Base-by-base conservation (phyloP, 2,797 vertebrate species). In the Acestrorhynchus altus region DNA sequence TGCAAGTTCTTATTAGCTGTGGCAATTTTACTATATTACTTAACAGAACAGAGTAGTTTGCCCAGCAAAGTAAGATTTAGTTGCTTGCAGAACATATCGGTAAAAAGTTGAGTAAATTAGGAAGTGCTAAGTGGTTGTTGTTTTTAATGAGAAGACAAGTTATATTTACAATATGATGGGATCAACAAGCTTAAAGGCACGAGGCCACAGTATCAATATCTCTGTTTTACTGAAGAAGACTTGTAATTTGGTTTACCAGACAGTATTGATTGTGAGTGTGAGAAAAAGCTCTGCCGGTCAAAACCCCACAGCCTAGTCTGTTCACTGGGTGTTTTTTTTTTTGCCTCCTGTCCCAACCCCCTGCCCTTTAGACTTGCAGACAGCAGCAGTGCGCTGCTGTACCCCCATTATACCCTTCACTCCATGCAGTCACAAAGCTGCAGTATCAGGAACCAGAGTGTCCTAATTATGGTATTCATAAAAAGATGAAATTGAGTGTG, bases 401-500 rank as follows among this genome's bases (percentile, higher is more conserved):
- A 20, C 24, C 60, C 57, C 47, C 22, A 16, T 60, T 54, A 81
- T 64, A 64, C 54, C 13, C 16, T 66, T 66, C 40, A 49, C 56
- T 46, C 18, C 22, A 78, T 42, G 87, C 87, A 64, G 87, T 16
- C 24, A 71, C 65, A 69, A 46, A 68, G 52, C 52, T 51, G 54
- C 87, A 81, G 89, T 72, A 83, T 86, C 89, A 92, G 92, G 91
- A 89, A 89, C 87, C 83, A 85, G 63, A 82, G 84, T 90, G 80
- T 87, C 75, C 79, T 87, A 87, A 85, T 88, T 93, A 92, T 80
- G 78, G 88, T 90, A 91, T 93, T 89, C 88, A 91, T 87, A 89
- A 93, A 94, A 90, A 91, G 86, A 90, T 90, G 86, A 93, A 91
- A 91, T 74, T 77, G 90, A 83, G 79, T 87, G 88, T 88, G 89